phyloP scores from a whole-genome alignment of 2,113 vertebrate genomes.

The Myodes glareolus region DNA sequence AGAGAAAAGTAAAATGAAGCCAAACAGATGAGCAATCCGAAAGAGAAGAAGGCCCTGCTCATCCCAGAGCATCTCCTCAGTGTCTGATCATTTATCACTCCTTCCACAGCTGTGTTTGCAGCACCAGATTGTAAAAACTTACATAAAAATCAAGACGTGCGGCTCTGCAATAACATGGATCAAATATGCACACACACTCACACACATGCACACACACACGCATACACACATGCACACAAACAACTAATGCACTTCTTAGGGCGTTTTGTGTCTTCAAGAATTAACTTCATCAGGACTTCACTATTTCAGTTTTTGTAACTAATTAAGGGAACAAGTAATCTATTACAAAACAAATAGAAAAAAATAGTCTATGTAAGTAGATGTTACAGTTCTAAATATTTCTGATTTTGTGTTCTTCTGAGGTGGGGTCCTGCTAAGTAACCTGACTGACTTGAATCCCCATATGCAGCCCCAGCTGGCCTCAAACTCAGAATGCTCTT shows the following conservation, averaged over 20 bases:
- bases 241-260: no score
- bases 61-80: background rate
- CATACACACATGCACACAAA: background rate
- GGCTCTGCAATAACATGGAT: background rate
- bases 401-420: background rate
- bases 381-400: background rate
- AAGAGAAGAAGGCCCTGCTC: background rate
- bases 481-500: background rate
- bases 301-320: background rate
- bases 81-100: background rate
- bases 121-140: background rate
- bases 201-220: background rate
- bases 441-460: no score
- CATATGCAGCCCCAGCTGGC: background rate
- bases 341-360: conserved; percentile 16
- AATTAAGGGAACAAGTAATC: background rate
- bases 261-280: background rate
- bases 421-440: background rate
- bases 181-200: background rate
- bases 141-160: background rate
- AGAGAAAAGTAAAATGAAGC: background rate
- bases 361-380: background rate
- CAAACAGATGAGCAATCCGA: background rate
- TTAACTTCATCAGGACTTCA: background rate
- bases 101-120: background rate